Conservation (phyloP, 2,888 invertebrate species). For the Spilosoma lubricipeda region DNA sequence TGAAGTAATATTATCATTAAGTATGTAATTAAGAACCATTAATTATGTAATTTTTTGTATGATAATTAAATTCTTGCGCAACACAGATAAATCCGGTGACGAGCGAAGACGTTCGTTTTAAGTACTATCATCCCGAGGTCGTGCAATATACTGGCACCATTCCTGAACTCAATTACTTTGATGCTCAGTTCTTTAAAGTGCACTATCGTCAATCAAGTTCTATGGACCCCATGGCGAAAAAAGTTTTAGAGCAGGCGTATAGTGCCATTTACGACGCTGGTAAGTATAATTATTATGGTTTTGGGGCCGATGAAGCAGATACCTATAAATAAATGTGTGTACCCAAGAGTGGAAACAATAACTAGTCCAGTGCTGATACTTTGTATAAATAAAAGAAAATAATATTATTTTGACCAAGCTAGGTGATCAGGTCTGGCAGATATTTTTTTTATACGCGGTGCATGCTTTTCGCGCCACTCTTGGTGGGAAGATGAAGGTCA, state of each 20-base stretch:
- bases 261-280: constrained; percentile 91
- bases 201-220: constrained; percentile 86
- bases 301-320: too few relatives aligned
- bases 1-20: too few relatives aligned
- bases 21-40: too few relatives aligned
- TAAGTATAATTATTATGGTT: constrained; percentile 14
- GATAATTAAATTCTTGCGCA: background rate
- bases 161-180: constrained; percentile 87
- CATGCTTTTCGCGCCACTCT: too few relatives aligned
- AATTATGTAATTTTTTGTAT: background rate
- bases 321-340: too few relatives aligned
- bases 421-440: too few relatives aligned
- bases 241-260: constrained; percentile 90
- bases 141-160: constrained; percentile 88
- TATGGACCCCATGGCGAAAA: constrained; percentile 86
- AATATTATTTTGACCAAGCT: too few relatives aligned
- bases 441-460: too few relatives aligned
- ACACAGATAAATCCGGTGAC: constrained; percentile 86
- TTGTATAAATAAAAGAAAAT: too few relatives aligned
- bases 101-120: constrained; percentile 80
- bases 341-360: too few relatives aligned
- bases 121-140: constrained; percentile 72
- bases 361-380: too few relatives aligned
- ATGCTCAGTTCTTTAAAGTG: constrained; percentile 90
- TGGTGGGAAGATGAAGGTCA: too few relatives aligned